Evolutionary conservation across 1,140 invertebrate genomes (phyloP).

Genomic region (Neodiprion pinetum): DNA sequence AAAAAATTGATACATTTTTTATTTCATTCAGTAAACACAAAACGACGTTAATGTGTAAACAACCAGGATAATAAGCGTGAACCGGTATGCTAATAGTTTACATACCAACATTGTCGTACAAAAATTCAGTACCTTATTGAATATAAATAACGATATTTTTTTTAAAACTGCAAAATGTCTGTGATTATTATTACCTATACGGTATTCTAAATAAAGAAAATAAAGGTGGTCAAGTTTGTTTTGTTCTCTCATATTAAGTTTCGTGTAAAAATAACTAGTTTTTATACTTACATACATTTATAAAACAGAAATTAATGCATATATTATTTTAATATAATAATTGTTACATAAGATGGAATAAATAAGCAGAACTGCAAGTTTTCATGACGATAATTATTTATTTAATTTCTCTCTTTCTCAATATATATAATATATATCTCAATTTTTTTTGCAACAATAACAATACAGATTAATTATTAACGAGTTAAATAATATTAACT

Average conservation of each 20-base stretch:
- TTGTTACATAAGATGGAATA: too few species aligned
- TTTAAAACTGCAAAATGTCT: neutral
- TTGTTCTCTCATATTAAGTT: neutral
- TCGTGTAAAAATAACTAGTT: neutral
- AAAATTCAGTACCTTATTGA: too few species aligned
- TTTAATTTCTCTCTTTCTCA: constrained; percentile 26
- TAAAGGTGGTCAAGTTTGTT: too few species aligned
- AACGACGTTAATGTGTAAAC: too few species aligned
- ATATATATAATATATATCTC: constrained; percentile 20
- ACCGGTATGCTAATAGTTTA: too few species aligned
- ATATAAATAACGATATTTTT: neutral
- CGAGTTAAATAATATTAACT: neutral
- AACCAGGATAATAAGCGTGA: too few species aligned
- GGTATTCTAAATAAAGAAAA: too few species aligned
- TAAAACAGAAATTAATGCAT: neutral
- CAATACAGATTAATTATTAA: constrained; percentile 16
- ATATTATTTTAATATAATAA: neutral
- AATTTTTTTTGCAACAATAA: constrained; percentile 13
- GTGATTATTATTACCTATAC: neutral
- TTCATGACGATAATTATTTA: neutral
- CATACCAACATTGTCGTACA: too few species aligned
- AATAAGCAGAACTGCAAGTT: too few species aligned
- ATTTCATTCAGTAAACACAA: too few species aligned
- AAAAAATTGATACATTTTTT: too few species aligned
- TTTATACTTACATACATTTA: neutral